Evolutionary conservation across 2,888 invertebrate species (phyloP), one percentile per base, ranked within the genome.

Genomic region (Lasioglossum oenotherae): DNA sequence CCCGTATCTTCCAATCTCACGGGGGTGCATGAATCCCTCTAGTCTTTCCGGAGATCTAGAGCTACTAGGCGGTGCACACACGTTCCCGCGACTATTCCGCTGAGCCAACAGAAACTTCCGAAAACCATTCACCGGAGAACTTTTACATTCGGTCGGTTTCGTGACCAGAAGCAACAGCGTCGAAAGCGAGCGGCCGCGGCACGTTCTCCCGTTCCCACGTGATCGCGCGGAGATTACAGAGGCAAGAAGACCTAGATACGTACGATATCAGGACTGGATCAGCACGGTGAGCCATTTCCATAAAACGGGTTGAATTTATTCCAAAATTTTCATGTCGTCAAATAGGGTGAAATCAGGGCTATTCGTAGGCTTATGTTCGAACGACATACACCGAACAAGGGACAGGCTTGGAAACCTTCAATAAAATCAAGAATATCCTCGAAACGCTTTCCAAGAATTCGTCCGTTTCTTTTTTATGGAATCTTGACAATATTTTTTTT

Each of bases 81-180:
- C 19, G 35, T 53, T 53, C 8, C n/a, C 31, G 35, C 35, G 31
- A 67, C 64, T 31, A 35, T 31, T 16, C 19, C 35, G 19, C 31
- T 16, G 4, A 31, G 19, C 16, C 46, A 19, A 4, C 76, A 35
- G 14, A 49, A 76, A 73, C 46, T 80, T 76, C n/a, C 16, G n/a
- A 44, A 41, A 73, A 16, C 16, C 23, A 14, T 41, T 73, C 82
- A 27, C 60, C 41, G 49, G 31, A 23, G 57, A 79, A 84, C 57
- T 76, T 76, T 67, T 57, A 27, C 44, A 57, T 38, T 72, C 35
- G 27, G 23, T 23, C 19, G 41, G 73, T 85, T 85, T 69, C 85
- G 85, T 85, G 85, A 84, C 84, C 53, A 49, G 44, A 14, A 78
- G 84, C 78, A 84, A 84, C 84, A 84, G 84, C 84, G 57, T 31